These are phyloP conservation scores for Etheostoma nigrum DNA, from an alignment of 2,797 vertebrate genomes.

Conservation along the genomic window DNA sequence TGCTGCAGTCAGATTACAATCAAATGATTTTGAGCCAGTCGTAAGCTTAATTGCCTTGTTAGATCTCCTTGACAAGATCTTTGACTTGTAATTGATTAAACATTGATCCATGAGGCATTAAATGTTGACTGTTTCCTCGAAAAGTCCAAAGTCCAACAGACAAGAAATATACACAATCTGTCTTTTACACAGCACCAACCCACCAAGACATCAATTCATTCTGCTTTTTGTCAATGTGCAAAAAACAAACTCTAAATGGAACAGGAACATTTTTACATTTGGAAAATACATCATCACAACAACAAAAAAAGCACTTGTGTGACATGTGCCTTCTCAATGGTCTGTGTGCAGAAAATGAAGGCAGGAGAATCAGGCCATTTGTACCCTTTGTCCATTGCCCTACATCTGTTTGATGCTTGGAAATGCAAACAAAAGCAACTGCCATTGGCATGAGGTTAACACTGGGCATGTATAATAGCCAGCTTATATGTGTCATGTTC, in stretches of 20 bases:
- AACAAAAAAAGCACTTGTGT: constrained; percentile 20
- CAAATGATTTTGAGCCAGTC: not conserved
- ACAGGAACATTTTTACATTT: constrained; percentile 30
- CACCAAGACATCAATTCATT: constrained; percentile 12
- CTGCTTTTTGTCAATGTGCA: constrained; percentile 19
- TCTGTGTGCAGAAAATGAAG: constrained; percentile 28
- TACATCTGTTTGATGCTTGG: constrained; percentile 62
- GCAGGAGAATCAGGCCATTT: constrained; percentile 39
- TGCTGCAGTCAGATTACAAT: not conserved
- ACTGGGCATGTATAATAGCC: constrained; percentile 48
- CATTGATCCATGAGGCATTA: not conserved
- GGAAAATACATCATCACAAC: constrained; percentile 55
- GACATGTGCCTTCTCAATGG: constrained; percentile 25
- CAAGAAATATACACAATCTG: not conserved
- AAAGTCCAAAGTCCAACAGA: constrained; percentile 19
- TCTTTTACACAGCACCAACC: constrained; percentile 5
- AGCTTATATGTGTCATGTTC: constrained; percentile 4
- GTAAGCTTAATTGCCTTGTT: not conserved
- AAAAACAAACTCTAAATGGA: constrained; percentile 7
- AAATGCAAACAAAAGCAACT: constrained; percentile 64
- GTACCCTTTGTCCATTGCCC: constrained; percentile 54
- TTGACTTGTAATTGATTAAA: not conserved
- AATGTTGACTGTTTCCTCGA: constrained; percentile 21
- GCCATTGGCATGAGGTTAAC: constrained; percentile 60
- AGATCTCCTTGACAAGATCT: not conserved